Conservation (phyloP, 2,113 vertebrate genomes). For the Triplophysa tibetana region DNA sequence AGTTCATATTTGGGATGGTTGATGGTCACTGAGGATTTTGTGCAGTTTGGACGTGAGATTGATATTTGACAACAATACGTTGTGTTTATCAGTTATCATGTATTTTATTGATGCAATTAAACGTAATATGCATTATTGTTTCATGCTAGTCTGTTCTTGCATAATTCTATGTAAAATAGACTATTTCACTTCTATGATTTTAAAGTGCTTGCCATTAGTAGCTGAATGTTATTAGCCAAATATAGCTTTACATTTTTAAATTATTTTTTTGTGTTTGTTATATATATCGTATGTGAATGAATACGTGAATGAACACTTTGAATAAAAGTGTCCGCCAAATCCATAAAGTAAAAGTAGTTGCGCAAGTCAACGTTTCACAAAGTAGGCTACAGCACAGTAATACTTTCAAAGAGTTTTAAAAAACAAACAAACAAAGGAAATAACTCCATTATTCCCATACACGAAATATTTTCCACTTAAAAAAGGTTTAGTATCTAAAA, state of each 20-base stretch:
- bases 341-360: no score
- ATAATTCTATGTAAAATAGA: background rate
- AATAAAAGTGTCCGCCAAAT: no score
- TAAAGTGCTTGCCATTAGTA: background rate
- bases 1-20: background rate
- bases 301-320: no score
- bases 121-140: background rate
- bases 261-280: no score
- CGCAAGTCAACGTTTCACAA: no score
- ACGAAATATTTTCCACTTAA: no score
- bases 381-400: no score
- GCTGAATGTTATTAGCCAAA: background rate
- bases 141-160: background rate
- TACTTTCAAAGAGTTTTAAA: no score
- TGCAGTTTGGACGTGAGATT: background rate
- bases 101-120: background rate
- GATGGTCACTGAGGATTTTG: background rate
- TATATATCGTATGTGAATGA: no score
- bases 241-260: no score
- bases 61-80: background rate
- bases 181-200: background rate
- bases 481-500: background rate
- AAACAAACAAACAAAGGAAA: no score
- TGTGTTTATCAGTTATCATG: background rate
- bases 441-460: no score